phyloP scores from a whole-genome alignment of 35 echinoderm and acorn worm species.

The Lytechinus pictus region DNA sequence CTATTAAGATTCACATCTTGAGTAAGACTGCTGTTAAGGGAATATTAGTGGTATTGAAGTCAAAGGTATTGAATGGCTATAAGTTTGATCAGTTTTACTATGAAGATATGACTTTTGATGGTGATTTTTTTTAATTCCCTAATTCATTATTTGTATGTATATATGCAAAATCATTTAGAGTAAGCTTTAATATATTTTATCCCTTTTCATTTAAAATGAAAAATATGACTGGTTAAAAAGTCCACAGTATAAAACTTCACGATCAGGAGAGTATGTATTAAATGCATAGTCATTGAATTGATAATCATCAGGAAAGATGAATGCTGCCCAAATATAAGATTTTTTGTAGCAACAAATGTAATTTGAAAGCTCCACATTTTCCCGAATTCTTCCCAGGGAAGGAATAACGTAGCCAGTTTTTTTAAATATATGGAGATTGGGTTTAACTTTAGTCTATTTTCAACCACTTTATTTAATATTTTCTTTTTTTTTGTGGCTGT shows the following conservation, averaged over 20 bases:
- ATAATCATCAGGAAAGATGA: neutral
- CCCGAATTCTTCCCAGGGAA: neutral
- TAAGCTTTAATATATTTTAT: neutral
- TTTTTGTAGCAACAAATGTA: neutral
- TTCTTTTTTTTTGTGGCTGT: neutral
- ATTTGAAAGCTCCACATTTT: neutral
- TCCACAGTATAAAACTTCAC: neutral
- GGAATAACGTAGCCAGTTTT: neutral
- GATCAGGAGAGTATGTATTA: neutral
- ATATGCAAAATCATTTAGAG: too few relatives aligned
- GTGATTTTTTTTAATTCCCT: too few relatives aligned
- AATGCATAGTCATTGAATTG: neutral
- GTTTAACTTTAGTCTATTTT: neutral
- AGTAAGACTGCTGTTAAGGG: too few relatives aligned
- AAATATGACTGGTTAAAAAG: neutral
- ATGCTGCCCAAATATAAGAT: neutral
- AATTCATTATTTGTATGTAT: too few relatives aligned
- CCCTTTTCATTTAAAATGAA: neutral
- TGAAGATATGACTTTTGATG: too few relatives aligned
- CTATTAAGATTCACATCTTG: too few relatives aligned
- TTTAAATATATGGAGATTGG: neutral
- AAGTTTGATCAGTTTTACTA: too few relatives aligned
- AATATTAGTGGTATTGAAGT: too few relatives aligned
- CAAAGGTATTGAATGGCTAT: too few relatives aligned
- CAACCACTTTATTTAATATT: neutral